Evolutionary conservation across 2,888 invertebrate genomes (phyloP).

Genomic region (Calameuta idolon): DNA sequence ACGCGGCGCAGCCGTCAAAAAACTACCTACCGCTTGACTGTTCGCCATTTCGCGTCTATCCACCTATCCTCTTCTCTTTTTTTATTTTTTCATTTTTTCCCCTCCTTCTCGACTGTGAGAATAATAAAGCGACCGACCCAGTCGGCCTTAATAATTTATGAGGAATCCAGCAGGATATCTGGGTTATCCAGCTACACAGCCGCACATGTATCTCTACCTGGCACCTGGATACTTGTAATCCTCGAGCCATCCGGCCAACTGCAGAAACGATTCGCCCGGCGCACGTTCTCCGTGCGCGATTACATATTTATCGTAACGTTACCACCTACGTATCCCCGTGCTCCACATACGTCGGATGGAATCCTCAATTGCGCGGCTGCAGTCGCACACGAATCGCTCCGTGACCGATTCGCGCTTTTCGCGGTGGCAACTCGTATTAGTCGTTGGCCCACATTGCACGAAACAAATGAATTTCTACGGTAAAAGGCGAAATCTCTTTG

Average conservation of each 20-base stretch:
- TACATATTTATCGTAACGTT: conserved; percentile 21
- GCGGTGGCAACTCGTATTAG: neutral
- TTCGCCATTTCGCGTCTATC: no score
- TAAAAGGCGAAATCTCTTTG: neutral
- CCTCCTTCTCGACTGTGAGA: conserved; percentile 27
- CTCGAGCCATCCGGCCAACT: no score
- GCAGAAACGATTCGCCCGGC: no score
- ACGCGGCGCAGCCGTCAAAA: no score
- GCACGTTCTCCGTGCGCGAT: neutral
- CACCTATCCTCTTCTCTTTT: neutral
- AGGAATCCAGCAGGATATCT: conserved; percentile 14
- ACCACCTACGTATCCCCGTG: neutral
- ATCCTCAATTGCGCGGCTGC: no score
- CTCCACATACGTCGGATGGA: no score
- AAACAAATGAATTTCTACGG: neutral
- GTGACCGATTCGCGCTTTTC: conserved; percentile 5
- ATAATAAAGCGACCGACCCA: conserved; percentile 41
- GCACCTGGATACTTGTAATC: no score
- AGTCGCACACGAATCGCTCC: conserved; percentile 13
- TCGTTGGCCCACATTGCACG: neutral
- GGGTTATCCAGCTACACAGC: no score
- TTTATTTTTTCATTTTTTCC: conserved; percentile 11
- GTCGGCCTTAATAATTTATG: conserved; percentile 44
- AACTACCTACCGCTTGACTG: no score
- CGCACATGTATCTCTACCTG: no score